Conservation (phyloP, 2,797 vertebrate genomes). For the Myotis myotis region DNA sequence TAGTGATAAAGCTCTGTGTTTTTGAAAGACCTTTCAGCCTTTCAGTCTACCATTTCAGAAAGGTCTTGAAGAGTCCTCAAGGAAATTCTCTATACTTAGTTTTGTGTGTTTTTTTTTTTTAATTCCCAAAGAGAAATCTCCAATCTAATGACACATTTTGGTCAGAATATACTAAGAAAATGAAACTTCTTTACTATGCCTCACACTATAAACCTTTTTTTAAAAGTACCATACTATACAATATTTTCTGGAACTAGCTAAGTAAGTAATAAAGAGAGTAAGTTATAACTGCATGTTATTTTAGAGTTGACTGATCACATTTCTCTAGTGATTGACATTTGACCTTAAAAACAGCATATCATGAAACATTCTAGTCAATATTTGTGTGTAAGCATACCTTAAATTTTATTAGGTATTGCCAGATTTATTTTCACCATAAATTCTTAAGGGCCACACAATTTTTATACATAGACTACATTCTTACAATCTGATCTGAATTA, state of each 20-base stretch:
- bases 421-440: neutral
- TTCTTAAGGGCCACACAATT: neutral
- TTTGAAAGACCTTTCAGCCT: constrained; percentile 17
- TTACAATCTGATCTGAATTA: neutral
- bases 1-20: constrained; percentile 34
- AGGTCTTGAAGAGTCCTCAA: neutral
- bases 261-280: constrained; percentile 11
- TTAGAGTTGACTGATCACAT: neutral
- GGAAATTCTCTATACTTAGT: constrained; percentile 20
- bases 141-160: constrained; percentile 29
- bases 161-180: constrained; percentile 40
- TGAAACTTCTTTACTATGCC: constrained; percentile 1
- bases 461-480: neutral
- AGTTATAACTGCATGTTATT: neutral
- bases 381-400: neutral
- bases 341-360: neutral
- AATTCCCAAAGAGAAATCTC: neutral
- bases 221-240: neutral
- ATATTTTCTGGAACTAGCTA: neutral
- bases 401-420: neutral
- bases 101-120: neutral
- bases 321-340: neutral
- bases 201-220: neutral
- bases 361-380: neutral
- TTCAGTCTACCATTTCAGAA: constrained; percentile 24